Percentiles rank a stretch among this genome's conserved stretches.
Evolutionary conservation across 30 jellyfish, hydroid and myxozoan species (phyloP).

Genomic region (Hydra vulgaris): DNA sequence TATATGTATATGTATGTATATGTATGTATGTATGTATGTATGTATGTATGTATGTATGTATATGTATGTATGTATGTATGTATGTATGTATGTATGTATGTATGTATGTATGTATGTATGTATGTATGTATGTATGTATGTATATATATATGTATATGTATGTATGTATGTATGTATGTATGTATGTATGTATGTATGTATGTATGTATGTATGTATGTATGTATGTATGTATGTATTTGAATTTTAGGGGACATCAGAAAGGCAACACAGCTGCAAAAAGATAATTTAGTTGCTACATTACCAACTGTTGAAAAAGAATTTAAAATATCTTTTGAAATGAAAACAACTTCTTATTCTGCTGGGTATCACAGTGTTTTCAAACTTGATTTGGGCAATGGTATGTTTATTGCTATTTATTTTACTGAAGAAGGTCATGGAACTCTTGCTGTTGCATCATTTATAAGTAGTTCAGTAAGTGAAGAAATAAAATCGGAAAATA

Average conservation of each 20-base stretch:
- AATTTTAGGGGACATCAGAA: background rate
- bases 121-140: no score
- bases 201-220: no score
- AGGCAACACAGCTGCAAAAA: background rate
- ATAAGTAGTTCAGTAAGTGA: background rate
- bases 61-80: no score
- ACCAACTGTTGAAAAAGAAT: slow-evolving; percentile 1
- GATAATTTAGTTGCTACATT: slow-evolving; percentile 6
- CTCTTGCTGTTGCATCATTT: background rate
- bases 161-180: no score
- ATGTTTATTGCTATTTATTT: background rate
- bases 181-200: no score
- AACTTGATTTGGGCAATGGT: background rate
- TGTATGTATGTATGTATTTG: background rate
- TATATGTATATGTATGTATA: no score
- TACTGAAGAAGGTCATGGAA: background rate
- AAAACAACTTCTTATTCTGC: background rate
- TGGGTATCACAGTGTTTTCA: background rate
- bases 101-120: no score
- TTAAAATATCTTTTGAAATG: background rate
- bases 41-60: no score
- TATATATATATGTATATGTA: no score
- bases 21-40: no score
- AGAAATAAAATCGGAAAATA: background rate
- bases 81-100: no score